Conservation (phyloP, 1,140 invertebrate genomes). For the Chelonus insularis region DNA sequence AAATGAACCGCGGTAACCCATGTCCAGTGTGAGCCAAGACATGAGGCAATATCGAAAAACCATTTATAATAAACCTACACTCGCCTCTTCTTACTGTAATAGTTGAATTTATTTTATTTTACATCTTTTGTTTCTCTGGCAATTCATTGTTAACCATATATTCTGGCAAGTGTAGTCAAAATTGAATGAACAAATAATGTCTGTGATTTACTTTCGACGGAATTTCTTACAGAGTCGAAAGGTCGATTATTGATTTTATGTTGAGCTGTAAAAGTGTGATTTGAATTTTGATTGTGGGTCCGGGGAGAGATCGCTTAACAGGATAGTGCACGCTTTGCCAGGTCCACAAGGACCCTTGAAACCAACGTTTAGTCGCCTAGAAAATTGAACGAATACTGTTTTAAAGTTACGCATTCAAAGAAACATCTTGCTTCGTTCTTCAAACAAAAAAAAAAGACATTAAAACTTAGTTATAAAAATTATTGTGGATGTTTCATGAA, state of each 20-base stretch:
- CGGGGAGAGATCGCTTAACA: constrained; percentile 58
- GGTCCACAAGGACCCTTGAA: constrained; percentile 55
- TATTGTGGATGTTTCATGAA: no score
- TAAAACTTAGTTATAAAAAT: no score
- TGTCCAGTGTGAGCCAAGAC: constrained; percentile 54
- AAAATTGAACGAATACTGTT: constrained; percentile 57
- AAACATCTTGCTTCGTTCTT: not conserved
- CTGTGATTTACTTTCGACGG: constrained; percentile 48
- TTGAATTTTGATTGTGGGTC: constrained; percentile 61
- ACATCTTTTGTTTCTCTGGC: no score
- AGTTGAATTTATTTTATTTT: no score
- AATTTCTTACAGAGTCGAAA: constrained; percentile 44
- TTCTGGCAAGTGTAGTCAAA: not conserved
- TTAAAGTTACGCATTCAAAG: constrained; percentile 41
- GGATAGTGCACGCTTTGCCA: constrained; percentile 62
- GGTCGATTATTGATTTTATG: constrained; percentile 60
- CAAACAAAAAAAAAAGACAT: no score
- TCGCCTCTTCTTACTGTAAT: no score
- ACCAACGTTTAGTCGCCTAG: constrained; percentile 54
- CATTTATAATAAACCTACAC: constrained; percentile 51
- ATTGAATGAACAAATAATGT: not conserved
- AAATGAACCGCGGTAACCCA: constrained; percentile 60
- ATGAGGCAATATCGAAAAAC: constrained; percentile 60
- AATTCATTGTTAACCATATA: no score
- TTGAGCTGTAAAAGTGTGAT: constrained; percentile 59